These are phyloP conservation scores for Drosophila pseudotakahashii DNA, from an alignment of 2,888 invertebrate species.

Conservation along the genomic window DNA sequence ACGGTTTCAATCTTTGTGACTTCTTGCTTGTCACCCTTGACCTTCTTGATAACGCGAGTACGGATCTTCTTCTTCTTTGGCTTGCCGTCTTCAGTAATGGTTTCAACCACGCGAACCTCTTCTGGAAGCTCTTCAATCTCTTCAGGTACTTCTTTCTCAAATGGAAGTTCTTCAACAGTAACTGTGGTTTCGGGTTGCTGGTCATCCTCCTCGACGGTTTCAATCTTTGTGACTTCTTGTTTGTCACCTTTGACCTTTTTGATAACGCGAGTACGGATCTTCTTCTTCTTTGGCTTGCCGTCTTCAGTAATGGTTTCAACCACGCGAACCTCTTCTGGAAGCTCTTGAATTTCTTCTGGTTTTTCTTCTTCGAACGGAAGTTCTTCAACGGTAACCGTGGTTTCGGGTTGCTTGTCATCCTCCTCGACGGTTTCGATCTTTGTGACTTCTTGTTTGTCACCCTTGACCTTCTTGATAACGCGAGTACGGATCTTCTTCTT, in stretches of 20 bases:
- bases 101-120: background rate
- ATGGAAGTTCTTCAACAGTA: background rate
- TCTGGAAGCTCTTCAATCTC: slow-evolving; percentile 4
- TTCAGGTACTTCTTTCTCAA: background rate
- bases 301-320: slow-evolving; percentile 1
- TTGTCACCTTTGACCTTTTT: slow-evolving; percentile 8
- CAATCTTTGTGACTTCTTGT: slow-evolving; percentile 8
- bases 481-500: slow-evolving; percentile 49
- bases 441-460: slow-evolving; percentile 47
- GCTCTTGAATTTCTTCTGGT: background rate
- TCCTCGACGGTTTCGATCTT: slow-evolving; percentile 7
- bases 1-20: slow-evolving; percentile 3
- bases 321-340: slow-evolving; percentile 3
- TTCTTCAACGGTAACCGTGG: background rate
- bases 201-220: slow-evolving; percentile 4
- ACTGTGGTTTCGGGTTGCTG: slow-evolving; percentile 1
- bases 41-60: slow-evolving; percentile 3
- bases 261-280: slow-evolving; percentile 3
- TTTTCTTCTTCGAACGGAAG: background rate
- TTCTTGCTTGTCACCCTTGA: slow-evolving; percentile 9
- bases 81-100: slow-evolving; percentile 1
- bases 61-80: slow-evolving; percentile 11
- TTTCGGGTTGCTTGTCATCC: slow-evolving; percentile 6
- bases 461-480: slow-evolving; percentile 50
- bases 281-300: slow-evolving; percentile 8